Evolutionary conservation across 2,113 vertebrate genomes (phyloP).

Genomic region (Mobula birostris): DNA sequence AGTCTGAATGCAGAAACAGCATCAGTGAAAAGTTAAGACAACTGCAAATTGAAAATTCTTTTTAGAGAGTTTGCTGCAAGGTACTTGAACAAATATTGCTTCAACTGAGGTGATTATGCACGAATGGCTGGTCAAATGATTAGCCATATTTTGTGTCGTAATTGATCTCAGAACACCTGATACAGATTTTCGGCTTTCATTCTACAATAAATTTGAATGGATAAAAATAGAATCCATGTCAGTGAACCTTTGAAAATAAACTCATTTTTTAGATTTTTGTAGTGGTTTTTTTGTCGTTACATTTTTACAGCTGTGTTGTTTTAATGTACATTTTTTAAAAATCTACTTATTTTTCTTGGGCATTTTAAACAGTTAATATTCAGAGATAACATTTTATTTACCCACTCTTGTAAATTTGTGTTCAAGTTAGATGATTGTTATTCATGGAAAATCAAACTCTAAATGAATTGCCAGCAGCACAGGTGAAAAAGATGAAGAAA

Average conservation of each 20-base stretch:
- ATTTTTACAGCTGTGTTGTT: background rate
- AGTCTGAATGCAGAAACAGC: background rate
- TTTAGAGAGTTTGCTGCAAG: background rate
- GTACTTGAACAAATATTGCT: background rate
- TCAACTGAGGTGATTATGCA: background rate
- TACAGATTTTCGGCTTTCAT: background rate
- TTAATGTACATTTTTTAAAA: background rate
- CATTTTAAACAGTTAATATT: background rate
- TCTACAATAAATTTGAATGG: background rate
- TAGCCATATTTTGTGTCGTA: background rate
- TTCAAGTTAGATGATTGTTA: background rate
- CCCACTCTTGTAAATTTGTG: background rate
- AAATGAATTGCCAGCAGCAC: background rate
- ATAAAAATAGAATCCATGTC: background rate
- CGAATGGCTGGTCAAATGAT: background rate
- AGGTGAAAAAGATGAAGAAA: background rate
- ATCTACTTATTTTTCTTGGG: background rate
- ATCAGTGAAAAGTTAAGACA: background rate
- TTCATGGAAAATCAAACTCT: background rate
- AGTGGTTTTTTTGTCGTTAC: background rate
- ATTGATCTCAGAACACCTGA: background rate
- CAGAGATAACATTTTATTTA: background rate
- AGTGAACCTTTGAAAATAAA: background rate
- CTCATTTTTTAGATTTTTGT: background rate
- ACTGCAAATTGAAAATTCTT: background rate